phyloP scores from a whole-genome alignment of 2,888 invertebrate genomes.

The Plebejus argus region DNA sequence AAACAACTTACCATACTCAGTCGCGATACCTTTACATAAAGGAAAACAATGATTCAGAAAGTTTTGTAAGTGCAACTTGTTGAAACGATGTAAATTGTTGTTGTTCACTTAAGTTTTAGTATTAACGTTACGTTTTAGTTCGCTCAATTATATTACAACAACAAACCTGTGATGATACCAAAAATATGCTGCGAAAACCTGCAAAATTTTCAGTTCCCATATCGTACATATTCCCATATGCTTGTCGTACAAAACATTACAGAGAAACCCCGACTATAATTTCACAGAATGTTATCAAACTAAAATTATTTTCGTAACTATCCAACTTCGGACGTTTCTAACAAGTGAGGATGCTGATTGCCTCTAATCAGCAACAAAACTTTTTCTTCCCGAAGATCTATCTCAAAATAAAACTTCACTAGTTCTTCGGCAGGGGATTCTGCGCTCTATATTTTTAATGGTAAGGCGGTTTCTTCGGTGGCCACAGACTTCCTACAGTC shows the following conservation, averaged over 20 bases:
- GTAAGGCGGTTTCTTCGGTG: constrained; percentile 31
- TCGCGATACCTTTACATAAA: too few species aligned
- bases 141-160: neutral
- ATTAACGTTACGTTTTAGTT: neutral
- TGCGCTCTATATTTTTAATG: constrained; percentile 18
- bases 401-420: constrained; percentile 29
- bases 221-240: too few species aligned
- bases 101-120: neutral
- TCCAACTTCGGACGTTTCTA: constrained; percentile 14
- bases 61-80: neutral
- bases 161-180: neutral
- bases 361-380: constrained; percentile 36
- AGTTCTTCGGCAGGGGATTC: neutral
- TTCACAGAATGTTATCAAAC: constrained; percentile 1
- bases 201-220: neutral
- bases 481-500: constrained; percentile 38
- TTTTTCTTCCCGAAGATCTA: constrained; percentile 34
- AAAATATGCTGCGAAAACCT: neutral
- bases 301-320: constrained; percentile 29
- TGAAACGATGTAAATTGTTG: neutral
- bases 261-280: neutral
- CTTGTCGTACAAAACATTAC: neutral
- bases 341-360: constrained; percentile 33
- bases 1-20: too few species aligned
- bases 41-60: too few species aligned